Conservation (phyloP, 2,113 vertebrate genomes). For the Puffinus mauretanicus region DNA sequence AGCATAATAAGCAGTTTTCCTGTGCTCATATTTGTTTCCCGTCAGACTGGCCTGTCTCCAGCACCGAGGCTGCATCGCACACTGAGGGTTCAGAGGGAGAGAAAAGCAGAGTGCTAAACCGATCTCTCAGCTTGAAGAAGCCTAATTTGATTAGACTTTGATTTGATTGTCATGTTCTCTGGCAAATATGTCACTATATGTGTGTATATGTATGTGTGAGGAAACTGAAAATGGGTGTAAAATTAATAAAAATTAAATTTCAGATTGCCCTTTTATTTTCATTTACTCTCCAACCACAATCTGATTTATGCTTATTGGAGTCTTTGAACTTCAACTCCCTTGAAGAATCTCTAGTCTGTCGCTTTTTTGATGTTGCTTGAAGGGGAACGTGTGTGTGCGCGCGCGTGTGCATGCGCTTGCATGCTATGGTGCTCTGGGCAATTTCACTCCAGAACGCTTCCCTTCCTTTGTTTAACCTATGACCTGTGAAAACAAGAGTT, state of each 20-base stretch:
- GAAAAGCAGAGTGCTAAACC: not conserved
- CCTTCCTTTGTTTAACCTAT: slow-evolving; percentile 99
- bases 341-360: slow-evolving; percentile 34
- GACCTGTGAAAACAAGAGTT: slow-evolving; percentile 88
- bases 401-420: rapidly evolving
- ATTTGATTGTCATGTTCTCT: not conserved
- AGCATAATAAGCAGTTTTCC: not conserved
- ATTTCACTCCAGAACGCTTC: slow-evolving; percentile 78
- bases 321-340: slow-evolving; percentile 77
- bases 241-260: not conserved
- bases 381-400: not conserved
- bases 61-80: not conserved
- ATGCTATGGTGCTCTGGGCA: slow-evolving; percentile 72
- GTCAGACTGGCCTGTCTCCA: not conserved
- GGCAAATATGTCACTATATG: not conserved
- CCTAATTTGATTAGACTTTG: not conserved
- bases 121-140: not conserved
- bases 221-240: slow-evolving; percentile 21
- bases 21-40: not conserved
- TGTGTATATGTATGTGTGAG: not conserved
- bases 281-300: not conserved
- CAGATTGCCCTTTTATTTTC: slow-evolving; percentile 17
- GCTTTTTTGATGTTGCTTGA: slow-evolving; percentile 55
- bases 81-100: not conserved
- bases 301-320: slow-evolving; percentile 63